phyloP scores from a whole-genome alignment of 2,113 vertebrate species.

The Gallinago undulata region DNA sequence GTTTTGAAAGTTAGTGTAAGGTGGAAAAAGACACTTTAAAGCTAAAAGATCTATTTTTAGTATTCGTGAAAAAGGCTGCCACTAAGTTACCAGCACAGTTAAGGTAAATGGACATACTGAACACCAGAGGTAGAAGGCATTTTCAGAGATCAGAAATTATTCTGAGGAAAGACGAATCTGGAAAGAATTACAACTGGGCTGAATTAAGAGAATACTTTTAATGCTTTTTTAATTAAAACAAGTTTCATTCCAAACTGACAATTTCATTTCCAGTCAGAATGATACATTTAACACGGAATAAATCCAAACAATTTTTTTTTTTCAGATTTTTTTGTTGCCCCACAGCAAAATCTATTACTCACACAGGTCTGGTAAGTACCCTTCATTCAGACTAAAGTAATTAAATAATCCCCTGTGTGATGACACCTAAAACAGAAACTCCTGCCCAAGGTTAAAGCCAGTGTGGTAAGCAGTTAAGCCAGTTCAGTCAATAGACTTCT shows the following conservation, averaged over 20 bases:
- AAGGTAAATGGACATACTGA: background rate
- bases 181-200: background rate
- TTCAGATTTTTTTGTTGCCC: background rate
- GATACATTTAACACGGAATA: background rate
- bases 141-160: background rate
- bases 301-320: background rate
- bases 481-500: background rate
- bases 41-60: background rate
- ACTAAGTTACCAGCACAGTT: background rate
- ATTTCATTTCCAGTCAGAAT: background rate
- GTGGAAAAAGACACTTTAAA: background rate
- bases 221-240: background rate
- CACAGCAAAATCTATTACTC: constrained; percentile 11
- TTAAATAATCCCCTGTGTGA: background rate
- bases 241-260: background rate
- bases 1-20: background rate
- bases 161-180: background rate
- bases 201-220: background rate
- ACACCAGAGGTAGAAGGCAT: background rate
- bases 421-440: constrained; percentile 39
- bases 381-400: background rate
- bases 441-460: background rate
- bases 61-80: background rate
- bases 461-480: background rate
- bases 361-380: background rate